These are phyloP conservation scores for Rhineura floridana DNA, from an alignment of 2,113 vertebrate species.

Conservation along the genomic window DNA sequence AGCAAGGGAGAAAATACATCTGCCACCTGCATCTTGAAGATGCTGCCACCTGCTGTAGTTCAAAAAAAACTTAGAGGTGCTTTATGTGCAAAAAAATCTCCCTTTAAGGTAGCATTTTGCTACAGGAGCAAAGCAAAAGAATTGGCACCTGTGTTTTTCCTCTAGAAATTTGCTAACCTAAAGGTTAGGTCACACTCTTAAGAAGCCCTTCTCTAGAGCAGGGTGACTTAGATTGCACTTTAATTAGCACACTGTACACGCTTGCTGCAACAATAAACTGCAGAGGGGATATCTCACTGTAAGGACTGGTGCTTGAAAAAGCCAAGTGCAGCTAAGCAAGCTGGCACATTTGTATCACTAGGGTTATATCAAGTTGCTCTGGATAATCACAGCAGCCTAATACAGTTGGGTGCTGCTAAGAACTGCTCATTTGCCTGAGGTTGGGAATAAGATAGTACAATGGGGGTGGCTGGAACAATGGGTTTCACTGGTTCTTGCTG, in stretches of 20 bases:
- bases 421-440: neutral
- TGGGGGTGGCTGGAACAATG: too few species aligned
- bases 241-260: neutral
- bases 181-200: slow-evolving; percentile 10
- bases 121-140: neutral
- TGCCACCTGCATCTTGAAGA: neutral
- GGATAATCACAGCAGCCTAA: neutral
- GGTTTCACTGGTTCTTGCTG: neutral
- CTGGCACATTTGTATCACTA: neutral
- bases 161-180: slow-evolving; percentile 12
- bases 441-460: neutral
- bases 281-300: neutral
- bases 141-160: neutral
- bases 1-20: neutral
- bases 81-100: slow-evolving; percentile 8
- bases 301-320: neutral
- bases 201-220: too few species aligned
- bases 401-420: neutral
- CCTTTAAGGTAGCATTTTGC: slow-evolving; percentile 7
- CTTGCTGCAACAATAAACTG: neutral
- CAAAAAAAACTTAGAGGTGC: slow-evolving; percentile 34
- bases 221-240: neutral
- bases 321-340: neutral
- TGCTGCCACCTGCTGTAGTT: neutral
- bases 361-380: neutral